A percentile compares a stretch with the other conserved stretches of the same genome.
These are phyloP conservation scores for Ammodytes dubius DNA, from an alignment of 2,113 vertebrate genomes.

Conservation along the genomic window DNA sequence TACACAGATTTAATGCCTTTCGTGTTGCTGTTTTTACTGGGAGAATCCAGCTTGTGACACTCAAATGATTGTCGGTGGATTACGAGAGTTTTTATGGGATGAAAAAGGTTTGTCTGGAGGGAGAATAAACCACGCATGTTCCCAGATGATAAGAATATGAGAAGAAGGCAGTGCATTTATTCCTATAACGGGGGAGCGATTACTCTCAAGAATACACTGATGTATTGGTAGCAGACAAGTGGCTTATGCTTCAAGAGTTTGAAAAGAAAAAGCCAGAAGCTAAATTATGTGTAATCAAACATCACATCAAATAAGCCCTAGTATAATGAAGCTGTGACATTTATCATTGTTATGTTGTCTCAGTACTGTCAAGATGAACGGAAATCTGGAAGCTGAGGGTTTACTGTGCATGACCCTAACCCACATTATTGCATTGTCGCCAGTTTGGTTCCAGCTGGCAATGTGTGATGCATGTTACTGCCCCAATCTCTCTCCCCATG, in stretches of 20 bases:
- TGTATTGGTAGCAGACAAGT: neutral
- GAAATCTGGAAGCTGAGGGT: too few species aligned
- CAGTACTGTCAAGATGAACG: neutral
- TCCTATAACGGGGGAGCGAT: neutral
- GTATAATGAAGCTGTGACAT: neutral
- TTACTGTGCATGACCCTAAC: too few species aligned
- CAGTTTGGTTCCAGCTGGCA: too few species aligned
- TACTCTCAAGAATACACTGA: neutral
- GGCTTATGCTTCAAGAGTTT: neutral
- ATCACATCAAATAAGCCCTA: neutral
- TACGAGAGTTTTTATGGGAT: neutral
- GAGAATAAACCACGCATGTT: neutral
- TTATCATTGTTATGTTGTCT: neutral
- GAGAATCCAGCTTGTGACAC: constrained; percentile 5
- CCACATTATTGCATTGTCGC: too few species aligned
- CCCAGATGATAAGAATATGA: neutral
- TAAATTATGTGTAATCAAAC: neutral
- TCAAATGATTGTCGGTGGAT: neutral
- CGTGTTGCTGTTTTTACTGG: neutral
- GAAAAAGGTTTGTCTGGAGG: neutral
- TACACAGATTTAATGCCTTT: constrained; percentile 5
- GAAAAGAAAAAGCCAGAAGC: too few species aligned
- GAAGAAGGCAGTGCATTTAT: neutral
- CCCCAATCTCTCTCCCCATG: too few species aligned
- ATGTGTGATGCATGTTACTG: too few species aligned